A percentile compares a stretch with the other conserved stretches of the same genome.
Conservation (phyloP, 2,888 invertebrate genomes). For the Eupithecia insigniata region DNA sequence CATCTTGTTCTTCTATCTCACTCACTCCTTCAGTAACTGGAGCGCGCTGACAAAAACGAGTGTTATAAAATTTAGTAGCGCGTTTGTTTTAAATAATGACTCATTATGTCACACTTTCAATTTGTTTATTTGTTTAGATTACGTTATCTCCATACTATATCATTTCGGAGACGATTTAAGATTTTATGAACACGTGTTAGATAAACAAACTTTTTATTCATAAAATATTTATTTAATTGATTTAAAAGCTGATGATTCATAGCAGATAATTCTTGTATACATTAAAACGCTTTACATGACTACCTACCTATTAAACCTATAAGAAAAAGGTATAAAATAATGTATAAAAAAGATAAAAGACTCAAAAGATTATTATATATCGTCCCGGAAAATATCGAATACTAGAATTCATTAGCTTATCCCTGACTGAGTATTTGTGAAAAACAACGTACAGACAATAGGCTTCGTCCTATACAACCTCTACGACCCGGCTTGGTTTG, state of each 20-base stretch:
- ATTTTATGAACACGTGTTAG: background rate
- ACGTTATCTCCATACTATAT: background rate
- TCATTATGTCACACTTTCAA: constrained; percentile 15
- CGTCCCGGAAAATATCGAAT: constrained; percentile 62
- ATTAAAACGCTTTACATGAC: background rate
- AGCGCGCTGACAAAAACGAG: constrained; percentile 7
- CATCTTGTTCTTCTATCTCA: constrained; percentile 1
- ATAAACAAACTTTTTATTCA: no score
- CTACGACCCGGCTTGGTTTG: constrained; percentile 63
- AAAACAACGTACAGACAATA: constrained; percentile 63
- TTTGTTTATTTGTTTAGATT: constrained; percentile 10
- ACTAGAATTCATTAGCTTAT: constrained; percentile 65
- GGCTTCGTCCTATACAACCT: constrained; percentile 69
- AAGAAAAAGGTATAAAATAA: constrained; percentile 8
- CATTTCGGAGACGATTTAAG: background rate
- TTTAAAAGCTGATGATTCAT: background rate
- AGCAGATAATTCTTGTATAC: background rate
- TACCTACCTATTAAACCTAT: background rate
- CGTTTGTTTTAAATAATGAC: constrained; percentile 15
- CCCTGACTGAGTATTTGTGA: constrained; percentile 64
- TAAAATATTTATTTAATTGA: no score
- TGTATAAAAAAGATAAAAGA: constrained; percentile 38
- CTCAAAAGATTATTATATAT: constrained; percentile 44
- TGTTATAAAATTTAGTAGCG: constrained; percentile 13
- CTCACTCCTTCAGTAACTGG: constrained; percentile 1